A percentile compares a stretch with the other conserved stretches of the same genome.
Conservation (phyloP, 2,888 invertebrate species). For the Polyommatus iphigenia region DNA sequence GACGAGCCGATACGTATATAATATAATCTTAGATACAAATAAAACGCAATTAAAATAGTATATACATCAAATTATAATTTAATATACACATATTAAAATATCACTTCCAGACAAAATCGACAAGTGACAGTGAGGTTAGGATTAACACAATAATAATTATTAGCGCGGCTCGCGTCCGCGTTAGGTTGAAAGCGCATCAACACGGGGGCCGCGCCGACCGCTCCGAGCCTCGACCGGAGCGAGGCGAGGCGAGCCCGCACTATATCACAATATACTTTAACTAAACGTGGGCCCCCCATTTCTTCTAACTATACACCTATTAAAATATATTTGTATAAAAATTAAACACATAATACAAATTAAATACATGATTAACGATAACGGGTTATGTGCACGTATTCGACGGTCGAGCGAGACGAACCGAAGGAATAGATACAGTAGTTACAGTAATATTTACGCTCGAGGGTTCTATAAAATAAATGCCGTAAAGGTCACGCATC, state of each 20-base stretch:
- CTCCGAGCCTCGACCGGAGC: constrained; percentile 13
- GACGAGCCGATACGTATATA: constrained; percentile 47
- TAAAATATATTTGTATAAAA: constrained; percentile 62
- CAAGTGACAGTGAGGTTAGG: constrained; percentile 30
- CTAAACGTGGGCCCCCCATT: constrained; percentile 64
- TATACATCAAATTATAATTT: constrained; percentile 75
- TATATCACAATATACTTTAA: constrained; percentile 75
- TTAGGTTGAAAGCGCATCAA: neutral
- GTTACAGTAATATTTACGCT: constrained; percentile 31
- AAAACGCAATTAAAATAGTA: constrained; percentile 62
- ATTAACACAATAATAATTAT: neutral
- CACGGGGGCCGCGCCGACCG: neutral
- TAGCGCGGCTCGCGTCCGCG: neutral
- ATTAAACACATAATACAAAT: constrained; percentile 58
- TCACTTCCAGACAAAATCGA: constrained; percentile 35
- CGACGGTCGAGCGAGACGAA: constrained; percentile 32
- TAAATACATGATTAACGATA: constrained; percentile 46
- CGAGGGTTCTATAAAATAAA: constrained; percentile 32
- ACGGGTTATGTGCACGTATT: constrained; percentile 35
- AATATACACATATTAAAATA: constrained; percentile 54
- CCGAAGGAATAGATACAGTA: constrained; percentile 29
- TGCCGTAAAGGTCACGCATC: constrained; percentile 6
- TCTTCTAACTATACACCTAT: constrained; percentile 60
- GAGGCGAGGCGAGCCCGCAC: constrained; percentile 58
- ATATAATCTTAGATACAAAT: constrained; percentile 71